Evolutionary conservation across 2,797 vertebrate species (phyloP), one percentile per base, ranked within the genome.

Genomic region (Gorsachius magnificus): DNA sequence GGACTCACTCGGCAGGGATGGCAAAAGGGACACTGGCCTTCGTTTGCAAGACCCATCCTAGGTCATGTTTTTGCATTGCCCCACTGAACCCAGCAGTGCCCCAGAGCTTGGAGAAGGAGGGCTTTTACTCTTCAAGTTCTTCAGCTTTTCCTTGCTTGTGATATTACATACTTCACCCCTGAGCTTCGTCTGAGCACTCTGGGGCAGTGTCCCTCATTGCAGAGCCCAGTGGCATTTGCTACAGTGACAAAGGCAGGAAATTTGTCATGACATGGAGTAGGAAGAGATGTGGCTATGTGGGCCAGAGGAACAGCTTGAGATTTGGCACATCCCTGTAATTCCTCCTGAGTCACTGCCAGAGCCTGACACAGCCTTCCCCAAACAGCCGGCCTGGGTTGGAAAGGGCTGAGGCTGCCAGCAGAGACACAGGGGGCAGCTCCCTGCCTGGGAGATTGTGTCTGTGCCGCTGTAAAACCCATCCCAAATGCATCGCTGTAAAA

Each of bases 241-340:
- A 29, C 35, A 33, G 45, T 85, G 53, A 64, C 53, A 80, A 91
- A 58, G 16, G 50, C 24, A 77, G 41, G 51, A 82, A 68, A 84
- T 77, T 66, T 80, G 45, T 35, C 45, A 4, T 85, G 64, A 33
- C 24, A 6, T 63, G 48, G 15, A 85, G n/a, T 29, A 84, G 86
- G 46, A 89, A 94, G 66, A 85, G 45, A 29, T 54, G 21, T 2
- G 5, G 18, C 54, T 92, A 57, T 1, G 0, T 83, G 25, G 64
- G 90, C 74, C 83, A 90, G 74, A 90, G 43, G 20, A 88, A 51
- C 93, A 88, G 89, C 83, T 71, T 95, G 90, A 77, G 75, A 74
- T 92, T 50, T 95, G 91, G 58, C 87, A 41, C 16, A 69, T 86
- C 20, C 48, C 66, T 80, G 10, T 76, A 72, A 57, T 56, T 91